Base-by-base conservation (phyloP, 2,797 vertebrate genomes). In the Cynopterus sphinx region DNA sequence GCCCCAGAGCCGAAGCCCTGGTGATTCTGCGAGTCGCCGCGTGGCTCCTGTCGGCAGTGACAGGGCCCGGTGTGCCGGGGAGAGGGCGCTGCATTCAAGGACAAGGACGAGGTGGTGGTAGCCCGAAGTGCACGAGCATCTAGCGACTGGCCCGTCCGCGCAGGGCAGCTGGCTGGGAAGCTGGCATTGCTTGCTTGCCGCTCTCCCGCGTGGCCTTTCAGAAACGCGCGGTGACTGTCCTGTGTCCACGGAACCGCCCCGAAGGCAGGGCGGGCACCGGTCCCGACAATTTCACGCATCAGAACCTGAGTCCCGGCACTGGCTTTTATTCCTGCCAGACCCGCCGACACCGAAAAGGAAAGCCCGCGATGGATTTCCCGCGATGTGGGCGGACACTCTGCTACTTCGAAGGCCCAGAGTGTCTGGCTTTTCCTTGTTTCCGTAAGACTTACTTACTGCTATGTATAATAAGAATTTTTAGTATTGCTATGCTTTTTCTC, bases 401-500 rank as follows among this genome's bases (percentile, higher is more conserved):
- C 22, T 71, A 75, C 7, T 92, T 57, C 9, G 26, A 43, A 19
- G 90, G 46, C 59, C 2, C n/a, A 51, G 96, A 88, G 39, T 55
- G 10, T 2, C 95, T 90, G 36, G 15, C 15, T 85, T 95, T 86
- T 57, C 83, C 96, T 93, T 82, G 92, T 96, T 22, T 91, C 83
- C 46, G 31, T 9, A 6, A 61, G 43, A 59, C 28, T 90, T 28
- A 68, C 90, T 63, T 81, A 93, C 39, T 94, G n/a, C 68, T 97
- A 81, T 95, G 93, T 31, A 90, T 75, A 87, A 12, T 78, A 94
- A 93, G 12, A 70, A 70, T 79, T 28, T 59, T 26, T 11, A 11
- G 26, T 5, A 59, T 59, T 59, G 57, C 24, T 59, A 12, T 57
- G 51, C 31, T 49, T 85, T 85, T 96, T 94, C 49, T 73, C 90